phyloP scores from a whole-genome alignment of 2,797 vertebrate genomes.

The Scarus forsteni region DNA sequence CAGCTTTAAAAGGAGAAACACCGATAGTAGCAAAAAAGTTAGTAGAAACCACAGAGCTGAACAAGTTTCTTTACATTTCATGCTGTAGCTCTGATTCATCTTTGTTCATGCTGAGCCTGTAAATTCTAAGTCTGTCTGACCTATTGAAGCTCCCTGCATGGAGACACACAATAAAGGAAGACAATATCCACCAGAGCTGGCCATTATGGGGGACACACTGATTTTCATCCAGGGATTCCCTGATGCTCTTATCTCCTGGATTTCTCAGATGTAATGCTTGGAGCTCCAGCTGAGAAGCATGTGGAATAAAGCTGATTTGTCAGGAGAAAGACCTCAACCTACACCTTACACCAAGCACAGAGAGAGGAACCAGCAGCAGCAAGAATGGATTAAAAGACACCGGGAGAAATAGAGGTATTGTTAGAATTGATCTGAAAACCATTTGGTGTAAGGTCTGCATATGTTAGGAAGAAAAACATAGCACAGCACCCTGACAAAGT shows the following conservation, averaged over 20 bases:
- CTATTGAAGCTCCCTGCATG: constrained; percentile 30
- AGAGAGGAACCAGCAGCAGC: background rate
- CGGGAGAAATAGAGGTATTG: too few species aligned
- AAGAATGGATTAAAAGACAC: background rate
- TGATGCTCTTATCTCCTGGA: constrained; percentile 25
- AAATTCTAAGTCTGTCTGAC: constrained; percentile 49
- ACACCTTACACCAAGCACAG: background rate
- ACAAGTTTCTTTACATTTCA: constrained; percentile 26
- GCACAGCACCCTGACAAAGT: too few species aligned
- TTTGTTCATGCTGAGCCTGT: constrained; percentile 43
- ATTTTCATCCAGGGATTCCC: constrained; percentile 21
- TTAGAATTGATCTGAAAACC: too few species aligned
- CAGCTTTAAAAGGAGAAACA: background rate
- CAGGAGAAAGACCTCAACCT: background rate
- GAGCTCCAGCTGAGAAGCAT: constrained; percentile 13
- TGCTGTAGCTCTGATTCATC: constrained; percentile 33
- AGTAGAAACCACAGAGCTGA: background rate
- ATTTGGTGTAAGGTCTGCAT: too few species aligned
- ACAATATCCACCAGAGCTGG: too few species aligned
- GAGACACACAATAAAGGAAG: constrained; percentile 30
- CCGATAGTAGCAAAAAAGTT: constrained; percentile 1
- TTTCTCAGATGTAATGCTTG: constrained; percentile 13
- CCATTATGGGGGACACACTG: constrained; percentile 17
- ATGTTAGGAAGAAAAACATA: too few species aligned
- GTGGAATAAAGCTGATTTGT: background rate